Conservation (phyloP, 2,113 vertebrate genomes). For the Okapia johnstoni region DNA sequence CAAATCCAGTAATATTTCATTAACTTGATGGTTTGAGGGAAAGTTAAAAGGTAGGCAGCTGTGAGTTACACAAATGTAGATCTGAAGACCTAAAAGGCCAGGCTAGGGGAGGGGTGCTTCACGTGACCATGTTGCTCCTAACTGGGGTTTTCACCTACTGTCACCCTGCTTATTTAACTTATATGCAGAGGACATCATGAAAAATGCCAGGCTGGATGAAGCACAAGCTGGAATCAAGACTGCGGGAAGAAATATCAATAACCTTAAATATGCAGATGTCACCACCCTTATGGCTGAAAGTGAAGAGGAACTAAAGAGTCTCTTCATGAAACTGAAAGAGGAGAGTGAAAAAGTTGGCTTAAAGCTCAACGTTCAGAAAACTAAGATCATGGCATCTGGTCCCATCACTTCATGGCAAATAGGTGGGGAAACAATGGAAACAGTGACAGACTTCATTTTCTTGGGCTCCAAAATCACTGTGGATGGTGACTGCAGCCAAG, state of each 20-base stretch:
- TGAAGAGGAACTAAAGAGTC: neutral
- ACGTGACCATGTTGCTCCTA: neutral
- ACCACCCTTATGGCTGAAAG: neutral
- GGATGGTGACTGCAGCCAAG: neutral
- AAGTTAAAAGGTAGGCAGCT: neutral
- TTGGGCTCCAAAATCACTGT: neutral
- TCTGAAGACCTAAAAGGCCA: too few relatives aligned
- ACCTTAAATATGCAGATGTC: neutral
- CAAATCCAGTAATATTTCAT: neutral
- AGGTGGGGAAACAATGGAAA: neutral
- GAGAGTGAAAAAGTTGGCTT: neutral
- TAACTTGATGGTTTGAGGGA: neutral
- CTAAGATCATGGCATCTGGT: neutral
- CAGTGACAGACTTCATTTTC: neutral
- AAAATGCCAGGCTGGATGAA: neutral
- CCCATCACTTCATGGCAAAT: neutral
- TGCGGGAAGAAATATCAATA: neutral
- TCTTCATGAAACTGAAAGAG: neutral
- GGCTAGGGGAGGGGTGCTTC: neutral
- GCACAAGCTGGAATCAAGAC: neutral
- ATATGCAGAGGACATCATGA: neutral
- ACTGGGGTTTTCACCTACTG: neutral
- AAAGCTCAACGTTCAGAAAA: neutral
- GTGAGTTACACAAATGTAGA: accelerated
- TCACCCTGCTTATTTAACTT: neutral